Base-by-base conservation (phyloP, 2,113 vertebrate genomes). In the Aplodontia rufa region DNA sequence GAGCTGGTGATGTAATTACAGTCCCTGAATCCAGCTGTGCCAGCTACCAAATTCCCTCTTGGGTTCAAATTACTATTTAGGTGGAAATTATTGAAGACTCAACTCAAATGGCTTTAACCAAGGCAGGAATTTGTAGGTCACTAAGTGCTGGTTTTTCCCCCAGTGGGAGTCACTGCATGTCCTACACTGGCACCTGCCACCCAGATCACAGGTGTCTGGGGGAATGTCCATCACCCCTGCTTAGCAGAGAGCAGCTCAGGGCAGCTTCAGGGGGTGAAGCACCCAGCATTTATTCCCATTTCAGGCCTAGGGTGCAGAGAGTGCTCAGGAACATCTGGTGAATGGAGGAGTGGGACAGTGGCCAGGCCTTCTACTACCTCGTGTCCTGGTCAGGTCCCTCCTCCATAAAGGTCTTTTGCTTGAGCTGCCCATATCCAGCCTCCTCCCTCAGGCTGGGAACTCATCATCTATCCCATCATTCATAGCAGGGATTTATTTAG, bases 131-230 rank as follows among this genome's bases (percentile, higher is more conserved):
- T 69, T 13, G 19, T 66, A 91, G 47, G 14, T 80, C 24, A 37
- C 35, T 24, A 83, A 47, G 69, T 11, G 28, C 58, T 32, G 91
- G 14, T 2, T 60, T 89, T 53, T 45, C 24, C 84, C 68, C 37
- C 74, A 53, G 2, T 4, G 12, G 42, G 17, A 78, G 42, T 49
- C 42, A 12, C 62, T 17, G 8, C 4, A 0, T 5, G 0, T 40
- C 75, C 55, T 30, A n/a, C 20, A 19, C 1, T 9, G 17, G 76
- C 3, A 30, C 26, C 51, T 42, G 14, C 13, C 19, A 0, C 45
- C 8, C 7, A 37, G 51, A 32, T 5, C 3, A 2, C 45, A 66
- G 68, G 20, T 32, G 45, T 72, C 62, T 58, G 62, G n/a, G 45
- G 58, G 13, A 47, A 28, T 35, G 37, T 37, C 64, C 58, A 37